Evolutionary conservation across 1,140 invertebrate species (phyloP), one percentile per base, ranked within the genome.

Genomic region (Aphidius gifuensis): DNA sequence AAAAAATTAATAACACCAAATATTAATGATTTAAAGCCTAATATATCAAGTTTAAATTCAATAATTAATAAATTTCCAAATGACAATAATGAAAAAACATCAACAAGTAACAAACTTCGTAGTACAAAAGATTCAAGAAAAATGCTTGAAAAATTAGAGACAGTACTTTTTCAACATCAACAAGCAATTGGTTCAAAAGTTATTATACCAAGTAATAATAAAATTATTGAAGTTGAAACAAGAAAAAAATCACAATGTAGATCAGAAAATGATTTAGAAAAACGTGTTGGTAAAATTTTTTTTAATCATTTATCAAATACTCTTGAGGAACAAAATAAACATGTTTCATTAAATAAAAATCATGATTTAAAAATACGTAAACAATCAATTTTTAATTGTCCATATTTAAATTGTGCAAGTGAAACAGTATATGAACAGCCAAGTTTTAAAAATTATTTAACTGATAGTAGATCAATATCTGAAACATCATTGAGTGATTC

Each of bases 111-210:
- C 16, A 60, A 62, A 50, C 45, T 49, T 23, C 48, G 65, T 38
- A 48, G 49, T 21, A 23, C 38, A 23, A 53, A 58, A n/a, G 77
- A 80, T 66, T 78, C 84, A 2, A 84, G 83, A 65, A 81, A 84
- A 65, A 86, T 85, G 84, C 68, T 86, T 0, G 83, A 84, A 62
- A 86, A 86, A 68, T 69, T 86, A 4, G 85, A 86, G 71, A 80
- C 80, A 58, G 84, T 82, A 0, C 72, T 85, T 60, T 76, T 81
- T 38, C 83, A 81, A 67, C 82, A 84, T 50, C 80, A 83, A 65
- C 74, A 75, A 65, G 51, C 61, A 8, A 64, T 68, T 4, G 62
- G 72, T 32, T 59, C 69, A 8, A 67, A 62, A 58, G 46, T 66
- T 9, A 62, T 65, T 16, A 44, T 67, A 50, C 47, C 63, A 5